Conservation (phyloP, 2,797 vertebrate species). For the Vultur gryphus region DNA sequence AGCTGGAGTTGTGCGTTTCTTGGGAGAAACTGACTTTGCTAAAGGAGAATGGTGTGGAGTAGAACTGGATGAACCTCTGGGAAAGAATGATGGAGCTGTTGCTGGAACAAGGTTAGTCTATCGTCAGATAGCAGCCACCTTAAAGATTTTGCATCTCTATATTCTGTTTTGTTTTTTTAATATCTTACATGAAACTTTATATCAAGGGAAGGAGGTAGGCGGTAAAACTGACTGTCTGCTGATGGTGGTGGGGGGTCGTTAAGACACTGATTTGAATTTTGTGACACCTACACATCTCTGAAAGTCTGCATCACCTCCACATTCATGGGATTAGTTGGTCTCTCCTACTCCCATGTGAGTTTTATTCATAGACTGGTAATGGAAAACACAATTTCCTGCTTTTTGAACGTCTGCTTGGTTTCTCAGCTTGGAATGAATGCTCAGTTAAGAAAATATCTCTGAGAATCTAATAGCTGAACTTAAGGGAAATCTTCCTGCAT, state of each 20-base stretch:
- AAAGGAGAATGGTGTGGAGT: constrained; percentile 98
- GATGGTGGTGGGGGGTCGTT: background rate
- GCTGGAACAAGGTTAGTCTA: constrained; percentile 85
- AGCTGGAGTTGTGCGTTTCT: constrained; percentile 94
- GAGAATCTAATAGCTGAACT: background rate
- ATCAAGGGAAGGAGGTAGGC: background rate
- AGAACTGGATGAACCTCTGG: constrained; percentile 89
- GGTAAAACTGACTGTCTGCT: background rate
- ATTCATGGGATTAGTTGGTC: background rate
- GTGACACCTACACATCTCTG: background rate
- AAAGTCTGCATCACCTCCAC: background rate
- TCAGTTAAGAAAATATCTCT: background rate
- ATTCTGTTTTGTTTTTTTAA: background rate
- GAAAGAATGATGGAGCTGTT: constrained; percentile 95
- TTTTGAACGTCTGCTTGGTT: background rate
- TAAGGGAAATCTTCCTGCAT: background rate
- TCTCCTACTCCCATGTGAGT: background rate
- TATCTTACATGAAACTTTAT: background rate
- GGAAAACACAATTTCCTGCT: background rate
- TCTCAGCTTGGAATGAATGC: background rate
- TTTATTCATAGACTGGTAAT: background rate
- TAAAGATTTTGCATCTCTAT: background rate
- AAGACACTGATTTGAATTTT: background rate
- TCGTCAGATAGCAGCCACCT: background rate
- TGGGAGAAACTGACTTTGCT: constrained; percentile 97